phyloP scores from a whole-genome alignment of 2,113 vertebrate species.

The Myrmophylax atrothorax region DNA sequence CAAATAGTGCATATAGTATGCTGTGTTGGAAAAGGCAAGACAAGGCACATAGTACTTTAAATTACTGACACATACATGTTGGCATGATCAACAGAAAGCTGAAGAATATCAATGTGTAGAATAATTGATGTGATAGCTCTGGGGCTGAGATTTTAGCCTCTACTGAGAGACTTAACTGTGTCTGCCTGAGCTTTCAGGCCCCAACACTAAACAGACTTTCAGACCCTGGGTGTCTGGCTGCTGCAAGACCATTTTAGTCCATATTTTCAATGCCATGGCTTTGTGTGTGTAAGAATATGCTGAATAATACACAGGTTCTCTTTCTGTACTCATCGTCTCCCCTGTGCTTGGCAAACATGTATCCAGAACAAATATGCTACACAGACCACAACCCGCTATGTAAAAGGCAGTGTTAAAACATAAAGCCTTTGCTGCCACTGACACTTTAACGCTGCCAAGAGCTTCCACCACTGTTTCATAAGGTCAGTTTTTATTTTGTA shows the following conservation, averaged over 20 bases:
- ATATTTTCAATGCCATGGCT: not conserved
- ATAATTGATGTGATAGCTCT: not conserved
- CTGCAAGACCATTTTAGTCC: not conserved
- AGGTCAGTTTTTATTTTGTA: not conserved
- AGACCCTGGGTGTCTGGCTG: not conserved
- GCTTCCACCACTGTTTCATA: rapidly evolving
- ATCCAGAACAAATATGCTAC: not conserved
- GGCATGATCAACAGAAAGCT: not conserved
- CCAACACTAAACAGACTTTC: not conserved
- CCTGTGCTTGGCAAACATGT: not conserved
- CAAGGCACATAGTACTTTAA: not conserved
- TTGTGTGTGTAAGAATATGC: not conserved
- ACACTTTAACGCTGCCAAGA: not conserved
- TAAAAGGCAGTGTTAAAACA: not conserved
- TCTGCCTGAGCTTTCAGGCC: not conserved
- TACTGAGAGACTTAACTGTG: not conserved
- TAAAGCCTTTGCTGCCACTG: not conserved
- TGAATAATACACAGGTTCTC: not conserved
- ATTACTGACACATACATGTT: not conserved
- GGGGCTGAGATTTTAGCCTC: not conserved
- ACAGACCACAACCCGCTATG: not conserved
- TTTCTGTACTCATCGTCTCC: not conserved
- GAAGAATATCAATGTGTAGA: not conserved
- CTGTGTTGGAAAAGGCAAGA: not conserved
- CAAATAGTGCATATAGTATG: not conserved